These are phyloP conservation scores for Fragariocoptes setiger DNA, from an alignment of 1,140 invertebrate species.

Conservation along the genomic window DNA sequence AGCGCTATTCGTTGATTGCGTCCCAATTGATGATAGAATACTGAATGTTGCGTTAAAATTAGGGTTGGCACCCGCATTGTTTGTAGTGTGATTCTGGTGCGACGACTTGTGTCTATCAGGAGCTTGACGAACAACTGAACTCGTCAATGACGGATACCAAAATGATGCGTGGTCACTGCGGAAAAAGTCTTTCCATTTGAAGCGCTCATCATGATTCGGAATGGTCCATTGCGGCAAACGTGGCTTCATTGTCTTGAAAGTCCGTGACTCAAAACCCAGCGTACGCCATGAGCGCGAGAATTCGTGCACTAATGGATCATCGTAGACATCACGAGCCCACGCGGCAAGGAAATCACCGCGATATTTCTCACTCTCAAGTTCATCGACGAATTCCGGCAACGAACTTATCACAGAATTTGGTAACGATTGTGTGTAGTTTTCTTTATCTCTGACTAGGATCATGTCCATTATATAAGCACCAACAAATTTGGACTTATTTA, in stretches of 20 bases:
- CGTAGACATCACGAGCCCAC: constrained; percentile 13
- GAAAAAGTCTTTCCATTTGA: constrained; percentile 12
- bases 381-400: neutral
- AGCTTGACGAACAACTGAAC: neutral
- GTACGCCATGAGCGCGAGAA: neutral
- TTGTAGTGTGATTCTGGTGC: constrained; percentile 8
- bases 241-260: neutral
- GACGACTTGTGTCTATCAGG: constrained; percentile 4
- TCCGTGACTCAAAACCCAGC: neutral
- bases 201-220: neutral
- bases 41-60: too few relatives aligned
- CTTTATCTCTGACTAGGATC: constrained; percentile 16
- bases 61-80: too few relatives aligned
- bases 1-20: too few relatives aligned
- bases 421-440: constrained; percentile 7
- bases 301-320: neutral
- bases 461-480: constrained; percentile 20
- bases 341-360: constrained; percentile 17
- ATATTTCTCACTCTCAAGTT: constrained; percentile 10
- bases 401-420: constrained; percentile 1
- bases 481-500: constrained; percentile 6
- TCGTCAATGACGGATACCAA: constrained; percentile 12
- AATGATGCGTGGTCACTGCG: constrained; percentile 15
- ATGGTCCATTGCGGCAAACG: neutral
- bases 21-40: too few relatives aligned